Percentiles rank a stretch among this genome's conserved stretches.
These are phyloP conservation scores for Laupala kohalensis DNA, from an alignment of 1,140 invertebrate species.

Conservation along the genomic window DNA sequence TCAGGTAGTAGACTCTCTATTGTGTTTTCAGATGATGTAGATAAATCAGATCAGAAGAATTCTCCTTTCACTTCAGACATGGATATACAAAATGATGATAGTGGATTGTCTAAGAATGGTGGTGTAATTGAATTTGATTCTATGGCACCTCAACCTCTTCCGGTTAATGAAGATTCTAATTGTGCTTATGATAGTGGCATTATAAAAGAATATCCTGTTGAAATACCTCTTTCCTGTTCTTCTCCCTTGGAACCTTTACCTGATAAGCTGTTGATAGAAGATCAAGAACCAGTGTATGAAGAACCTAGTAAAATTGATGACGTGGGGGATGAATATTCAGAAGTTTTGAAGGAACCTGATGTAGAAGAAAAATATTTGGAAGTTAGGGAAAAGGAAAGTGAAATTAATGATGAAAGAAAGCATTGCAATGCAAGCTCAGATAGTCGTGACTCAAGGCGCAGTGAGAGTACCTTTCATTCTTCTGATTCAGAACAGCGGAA, in stretches of 20 bases:
- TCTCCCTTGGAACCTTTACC: no score
- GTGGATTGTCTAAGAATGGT: not conserved
- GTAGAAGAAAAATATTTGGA: conserved; percentile 11
- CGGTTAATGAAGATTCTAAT: not conserved
- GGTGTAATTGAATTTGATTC: not conserved
- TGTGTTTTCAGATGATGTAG: not conserved
- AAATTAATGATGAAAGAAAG: not conserved
- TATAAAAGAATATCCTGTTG: not conserved
- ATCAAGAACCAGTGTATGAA: conserved; percentile 11
- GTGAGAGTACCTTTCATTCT: not conserved
- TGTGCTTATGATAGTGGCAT: not conserved
- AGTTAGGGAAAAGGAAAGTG: conserved; percentile 5
- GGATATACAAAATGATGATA: not conserved
- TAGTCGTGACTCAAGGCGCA: not conserved
- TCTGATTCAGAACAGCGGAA: not conserved
- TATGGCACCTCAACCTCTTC: not conserved
- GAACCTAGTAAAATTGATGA: conserved; percentile 4
- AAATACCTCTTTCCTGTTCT: not conserved
- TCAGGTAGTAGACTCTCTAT: conserved; percentile 35
- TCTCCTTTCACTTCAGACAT: conserved; percentile 20
- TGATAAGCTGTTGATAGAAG: not conserved
- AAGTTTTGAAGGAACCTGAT: not conserved
- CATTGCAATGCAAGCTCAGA: not conserved
- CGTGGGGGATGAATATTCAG: not conserved
- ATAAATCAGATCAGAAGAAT: conserved; percentile 25